A percentile compares a stretch with the other conserved stretches of the same genome.
Evolutionary conservation across 2,797 vertebrate species (phyloP).

Genomic region (Tapirus indicus): DNA sequence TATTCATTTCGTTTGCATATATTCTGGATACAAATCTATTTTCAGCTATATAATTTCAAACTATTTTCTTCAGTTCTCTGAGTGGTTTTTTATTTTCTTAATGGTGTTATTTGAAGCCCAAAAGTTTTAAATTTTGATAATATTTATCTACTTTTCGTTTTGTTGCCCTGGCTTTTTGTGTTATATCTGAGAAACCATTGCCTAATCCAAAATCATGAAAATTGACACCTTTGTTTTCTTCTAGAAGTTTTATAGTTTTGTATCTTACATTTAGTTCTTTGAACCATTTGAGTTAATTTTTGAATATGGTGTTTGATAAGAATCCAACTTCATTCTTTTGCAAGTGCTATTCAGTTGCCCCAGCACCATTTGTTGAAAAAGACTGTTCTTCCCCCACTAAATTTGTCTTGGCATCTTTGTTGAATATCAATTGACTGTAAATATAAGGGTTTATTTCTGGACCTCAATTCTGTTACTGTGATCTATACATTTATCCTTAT

Average conservation of each 20-base stretch:
- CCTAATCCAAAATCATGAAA: neutral
- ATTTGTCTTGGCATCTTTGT: neutral
- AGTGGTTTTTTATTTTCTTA: neutral
- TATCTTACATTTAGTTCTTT: neutral
- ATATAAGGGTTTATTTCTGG: neutral
- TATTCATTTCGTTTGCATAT: neutral
- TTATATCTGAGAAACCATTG: neutral
- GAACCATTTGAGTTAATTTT: neutral
- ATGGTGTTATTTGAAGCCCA: conserved; percentile 7
- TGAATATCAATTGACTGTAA: neutral
- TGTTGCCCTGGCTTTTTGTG: neutral
- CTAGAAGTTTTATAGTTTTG: neutral
- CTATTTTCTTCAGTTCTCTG: neutral
- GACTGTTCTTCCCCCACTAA: neutral
- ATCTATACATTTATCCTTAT: neutral
- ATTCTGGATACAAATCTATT: neutral
- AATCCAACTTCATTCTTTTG: neutral
- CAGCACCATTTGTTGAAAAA: neutral
- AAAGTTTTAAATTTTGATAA: conserved; percentile 37
- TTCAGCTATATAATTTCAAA: neutral
- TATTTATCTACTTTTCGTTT: conserved; percentile 4
- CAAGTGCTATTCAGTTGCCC: neutral
- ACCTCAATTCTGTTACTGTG: neutral
- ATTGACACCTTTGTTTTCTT: neutral
- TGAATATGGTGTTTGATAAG: neutral